phyloP scores from a whole-genome alignment of 2,888 invertebrate species.

The Cylindroiulus punctatus region DNA sequence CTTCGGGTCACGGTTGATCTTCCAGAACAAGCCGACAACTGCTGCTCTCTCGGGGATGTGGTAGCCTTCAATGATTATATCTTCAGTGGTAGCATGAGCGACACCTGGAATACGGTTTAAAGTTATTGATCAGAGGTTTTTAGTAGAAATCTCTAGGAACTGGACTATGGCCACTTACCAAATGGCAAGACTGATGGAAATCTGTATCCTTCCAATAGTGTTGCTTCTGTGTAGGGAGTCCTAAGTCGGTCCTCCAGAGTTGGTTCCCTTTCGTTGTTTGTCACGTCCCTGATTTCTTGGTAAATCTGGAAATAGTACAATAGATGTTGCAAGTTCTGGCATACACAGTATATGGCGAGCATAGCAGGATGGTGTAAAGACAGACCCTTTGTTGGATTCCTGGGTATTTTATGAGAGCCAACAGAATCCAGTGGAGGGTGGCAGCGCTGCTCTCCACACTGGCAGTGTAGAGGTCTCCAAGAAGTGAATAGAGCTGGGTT shows the following conservation, averaged over 20 bases:
- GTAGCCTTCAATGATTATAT: background rate
- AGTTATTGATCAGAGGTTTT: too few relatives aligned
- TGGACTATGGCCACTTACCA: background rate
- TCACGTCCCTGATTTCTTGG: background rate
- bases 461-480: slow-evolving; percentile 87
- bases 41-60: background rate
- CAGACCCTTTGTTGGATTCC: slow-evolving; percentile 69
- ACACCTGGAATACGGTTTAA: background rate
- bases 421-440: slow-evolving; percentile 82
- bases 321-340: background rate
- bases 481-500: slow-evolving; percentile 76
- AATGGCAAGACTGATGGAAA: background rate
- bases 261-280: background rate
- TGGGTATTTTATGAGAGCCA: slow-evolving; percentile 78
- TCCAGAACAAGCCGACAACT: slow-evolving; percentile 72
- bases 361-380: too few relatives aligned
- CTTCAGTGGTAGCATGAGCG: background rate
- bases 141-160: too few relatives aligned
- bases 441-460: slow-evolving; percentile 85
- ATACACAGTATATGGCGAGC: too few relatives aligned
- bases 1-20: slow-evolving; percentile 77
- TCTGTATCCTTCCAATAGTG: background rate
- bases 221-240: background rate
- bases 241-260: background rate
- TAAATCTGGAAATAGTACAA: background rate